Evolutionary conservation across 1,140 invertebrate genomes (phyloP), one percentile per base, ranked within the genome.

Genomic region (Phymorhynchus buccinoides): DNA sequence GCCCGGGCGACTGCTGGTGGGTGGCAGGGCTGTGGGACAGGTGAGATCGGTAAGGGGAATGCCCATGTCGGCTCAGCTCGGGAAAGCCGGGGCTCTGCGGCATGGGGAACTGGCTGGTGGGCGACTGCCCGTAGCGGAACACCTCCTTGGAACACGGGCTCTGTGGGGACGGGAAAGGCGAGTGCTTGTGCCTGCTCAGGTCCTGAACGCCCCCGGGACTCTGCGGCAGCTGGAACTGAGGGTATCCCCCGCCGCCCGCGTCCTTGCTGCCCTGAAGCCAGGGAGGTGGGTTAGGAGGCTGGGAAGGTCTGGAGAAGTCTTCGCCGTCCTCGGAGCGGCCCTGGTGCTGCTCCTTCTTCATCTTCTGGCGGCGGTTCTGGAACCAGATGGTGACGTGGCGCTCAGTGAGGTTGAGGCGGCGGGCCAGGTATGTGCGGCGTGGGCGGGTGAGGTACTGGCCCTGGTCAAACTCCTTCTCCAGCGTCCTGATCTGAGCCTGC

Each of bases 351-450:
- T 97, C 98, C 94, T 99, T 99, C 93, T 99, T 98, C 92, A 99
- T 94, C 89, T 96, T 95, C 1, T 80, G 80, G 22, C 84, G 95
- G 94, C 87, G 95, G 95, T 90, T 99, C 99, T 94, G 98, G 97
- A 93, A 98, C 97, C 97, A 98, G 77, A 98, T 97, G 93, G 98
- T 98, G 27, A 98, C 97, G 92, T 98, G 97, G 37, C 97, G 93
- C 89, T 98, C 97, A 0, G 96, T 95, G 0, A 98, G 93, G 48
- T 95, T 94, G 0, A 98, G 93, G 22, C 95, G 93, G 3, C 95
- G 93, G 0, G 97, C 96, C 90, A 98, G 95, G 91, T 97, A 96
- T 35, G 97, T 96, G 22, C 97, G 94, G 44, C 96, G 94, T 0
- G 96, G 96, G 35, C 97, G 94, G 84, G 96, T 97, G 0, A 98